Percentiles rank a stretch among this genome's conserved stretches.
Evolutionary conservation across 1,140 invertebrate species (phyloP).

Genomic region (Leucophenga varia): DNA sequence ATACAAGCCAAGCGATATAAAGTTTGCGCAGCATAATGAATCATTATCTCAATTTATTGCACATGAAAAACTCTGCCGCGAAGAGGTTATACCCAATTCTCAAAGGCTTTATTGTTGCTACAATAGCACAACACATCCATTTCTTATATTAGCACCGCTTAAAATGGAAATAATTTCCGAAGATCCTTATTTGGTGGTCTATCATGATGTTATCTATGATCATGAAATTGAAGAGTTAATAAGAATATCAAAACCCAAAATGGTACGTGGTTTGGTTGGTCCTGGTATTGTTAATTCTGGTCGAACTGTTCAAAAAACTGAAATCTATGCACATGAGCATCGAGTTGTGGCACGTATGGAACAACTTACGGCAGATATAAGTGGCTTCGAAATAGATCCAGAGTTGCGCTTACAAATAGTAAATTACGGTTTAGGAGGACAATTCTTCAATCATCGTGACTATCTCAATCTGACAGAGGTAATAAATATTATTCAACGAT

Average conservation of each 20-base stretch:
- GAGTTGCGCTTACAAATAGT: conserved; percentile 63
- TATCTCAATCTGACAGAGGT: conserved; percentile 59
- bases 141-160: conserved; percentile 78
- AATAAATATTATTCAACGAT: conserved; percentile 77
- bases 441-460: conserved; percentile 69
- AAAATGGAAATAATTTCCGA: conserved; percentile 87
- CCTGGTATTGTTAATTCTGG: conserved; percentile 85
- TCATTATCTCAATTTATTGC: too few relatives aligned
- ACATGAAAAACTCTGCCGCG: too few relatives aligned
- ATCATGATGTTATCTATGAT: conserved; percentile 86
- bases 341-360: conserved; percentile 71
- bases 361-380: conserved; percentile 71
- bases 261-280: conserved; percentile 66
- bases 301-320: conserved; percentile 91
- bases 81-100: conserved; percentile 65
- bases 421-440: conserved; percentile 69
- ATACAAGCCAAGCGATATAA: too few relatives aligned
- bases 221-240: conserved; percentile 86
- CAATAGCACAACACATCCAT: conserved; percentile 69
- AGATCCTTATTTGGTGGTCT: conserved; percentile 84
- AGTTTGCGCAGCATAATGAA: too few relatives aligned
- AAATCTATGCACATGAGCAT: conserved; percentile 75
- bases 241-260: conserved; percentile 75
- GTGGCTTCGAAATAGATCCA: conserved; percentile 57
- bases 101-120: conserved; percentile 83